Base-by-base conservation (phyloP, 2,113 vertebrate genomes). In the Caretta caretta region DNA sequence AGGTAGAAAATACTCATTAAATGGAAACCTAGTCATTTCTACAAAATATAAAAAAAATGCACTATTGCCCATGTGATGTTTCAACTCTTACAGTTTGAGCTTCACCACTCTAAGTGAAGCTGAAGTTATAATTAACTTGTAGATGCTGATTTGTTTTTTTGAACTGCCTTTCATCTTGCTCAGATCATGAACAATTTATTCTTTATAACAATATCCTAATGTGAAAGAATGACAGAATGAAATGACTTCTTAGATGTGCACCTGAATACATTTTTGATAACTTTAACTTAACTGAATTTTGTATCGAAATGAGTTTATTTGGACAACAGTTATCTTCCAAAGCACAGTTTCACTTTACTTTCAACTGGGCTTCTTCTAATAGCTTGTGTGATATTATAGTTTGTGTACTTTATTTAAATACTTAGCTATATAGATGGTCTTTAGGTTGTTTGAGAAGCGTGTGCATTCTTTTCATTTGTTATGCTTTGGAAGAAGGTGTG, bases 321-420 rank as follows among this genome's bases (percentile, higher is more conserved):
- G 72, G 57, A 62, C 95, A 95, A 96, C 50, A 57, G 80, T 27
- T 48, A 90, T 86, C 94, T 94, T 72, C 84, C 94, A 78, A 62
- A 92, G 57, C 48, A 78, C 17, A 0, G 0, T 81, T 94, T 84
- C 9, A 62, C 69, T 89, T 95, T 57, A n/a, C 78, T 50, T 92
- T 84, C 75, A 81, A 93, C 90, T 84, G 88, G 80, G 49, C 80
- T 80, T 80, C 62, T 65, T 35, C 54, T 88, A 84, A 97, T 75
- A 50, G 53, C 35, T 92, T 84, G 82, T 86, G 76, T 4, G 5
- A 57, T 75, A 89, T 50, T 90, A 95, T 5, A 76, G 25, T 53
- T 35, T 56, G 35, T 10, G 29, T 83, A 65, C 49, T 11, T 90
- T 49, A 95, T 0, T 0, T 29, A 89, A 80, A 49, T 84, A 85